Percentiles rank a stretch among this genome's conserved stretches.
phyloP scores from a whole-genome alignment of 1,140 invertebrate species.

The Lasaia peninsularis region DNA sequence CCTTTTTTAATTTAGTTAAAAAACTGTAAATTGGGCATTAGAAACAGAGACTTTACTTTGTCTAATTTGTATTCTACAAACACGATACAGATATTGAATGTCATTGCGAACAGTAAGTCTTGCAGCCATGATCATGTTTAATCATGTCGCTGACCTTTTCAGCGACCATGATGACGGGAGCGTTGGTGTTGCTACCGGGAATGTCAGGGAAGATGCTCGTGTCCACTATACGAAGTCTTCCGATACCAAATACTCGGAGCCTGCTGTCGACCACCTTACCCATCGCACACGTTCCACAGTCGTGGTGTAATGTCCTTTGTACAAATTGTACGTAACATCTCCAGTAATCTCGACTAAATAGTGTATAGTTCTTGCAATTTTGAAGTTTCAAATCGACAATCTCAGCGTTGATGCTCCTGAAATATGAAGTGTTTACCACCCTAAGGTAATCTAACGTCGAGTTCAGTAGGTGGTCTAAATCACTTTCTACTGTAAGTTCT shows the following conservation, averaged over 20 bases:
- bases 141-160: constrained; percentile 32
- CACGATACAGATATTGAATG: too few species aligned
- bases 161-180: constrained; percentile 29
- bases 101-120: too few species aligned
- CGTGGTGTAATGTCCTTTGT: constrained; percentile 19
- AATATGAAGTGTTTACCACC: constrained; percentile 27
- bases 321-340: not conserved
- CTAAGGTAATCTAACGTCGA: constrained; percentile 24
- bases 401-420: constrained; percentile 24
- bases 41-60: too few species aligned
- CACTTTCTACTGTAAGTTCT: constrained; percentile 21
- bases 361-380: not conserved
- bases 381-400: constrained; percentile 17
- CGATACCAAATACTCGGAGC: constrained; percentile 60
- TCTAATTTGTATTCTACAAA: too few species aligned
- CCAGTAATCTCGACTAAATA: constrained; percentile 1
- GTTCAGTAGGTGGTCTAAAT: constrained; percentile 25
- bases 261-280: constrained; percentile 39
- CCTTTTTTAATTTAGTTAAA: too few species aligned
- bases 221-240: constrained; percentile 38
- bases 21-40: too few species aligned
- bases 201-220: constrained; percentile 38
- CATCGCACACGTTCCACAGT: constrained; percentile 29
- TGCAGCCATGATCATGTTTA: constrained; percentile 20
- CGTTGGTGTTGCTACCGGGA: constrained; percentile 32